These are phyloP conservation scores for Drosophila gaucha DNA, from an alignment of 2,888 invertebrate species.

Conservation along the genomic window DNA sequence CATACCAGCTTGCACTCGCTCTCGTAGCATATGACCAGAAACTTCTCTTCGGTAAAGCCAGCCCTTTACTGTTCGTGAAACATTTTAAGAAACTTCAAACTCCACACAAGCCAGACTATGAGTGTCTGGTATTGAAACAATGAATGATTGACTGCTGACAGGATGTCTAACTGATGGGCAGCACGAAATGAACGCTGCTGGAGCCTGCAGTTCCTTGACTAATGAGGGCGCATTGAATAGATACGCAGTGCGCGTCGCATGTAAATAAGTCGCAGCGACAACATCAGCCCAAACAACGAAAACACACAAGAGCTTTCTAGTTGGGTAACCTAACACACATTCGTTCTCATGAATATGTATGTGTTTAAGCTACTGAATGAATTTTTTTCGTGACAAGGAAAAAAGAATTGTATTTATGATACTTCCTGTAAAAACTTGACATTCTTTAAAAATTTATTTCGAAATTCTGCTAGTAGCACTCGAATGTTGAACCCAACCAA, in stretches of 20 bases:
- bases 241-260: constrained; percentile 37
- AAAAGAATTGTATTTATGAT: too few relatives aligned
- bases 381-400: too few relatives aligned
- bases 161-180: constrained; percentile 40
- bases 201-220: constrained; percentile 36
- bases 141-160: constrained; percentile 36
- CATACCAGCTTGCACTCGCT: constrained; percentile 1
- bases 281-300: neutral
- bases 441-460: neutral
- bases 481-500: too few relatives aligned
- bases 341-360: neutral
- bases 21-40: constrained; percentile 29
- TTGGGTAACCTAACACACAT: neutral
- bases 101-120: too few relatives aligned
- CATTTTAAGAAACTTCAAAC: too few relatives aligned
- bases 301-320: constrained; percentile 4
- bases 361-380: neutral
- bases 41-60: too few relatives aligned
- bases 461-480: neutral
- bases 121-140: constrained; percentile 30
- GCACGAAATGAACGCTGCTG: constrained; percentile 14
- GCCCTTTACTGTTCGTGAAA: too few relatives aligned
- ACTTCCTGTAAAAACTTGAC: neutral
- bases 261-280: constrained; percentile 21
- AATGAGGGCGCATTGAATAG: constrained; percentile 53